Conservation (phyloP, 2,113 vertebrate species). For the Sterrhoptilus dennistouni region DNA sequence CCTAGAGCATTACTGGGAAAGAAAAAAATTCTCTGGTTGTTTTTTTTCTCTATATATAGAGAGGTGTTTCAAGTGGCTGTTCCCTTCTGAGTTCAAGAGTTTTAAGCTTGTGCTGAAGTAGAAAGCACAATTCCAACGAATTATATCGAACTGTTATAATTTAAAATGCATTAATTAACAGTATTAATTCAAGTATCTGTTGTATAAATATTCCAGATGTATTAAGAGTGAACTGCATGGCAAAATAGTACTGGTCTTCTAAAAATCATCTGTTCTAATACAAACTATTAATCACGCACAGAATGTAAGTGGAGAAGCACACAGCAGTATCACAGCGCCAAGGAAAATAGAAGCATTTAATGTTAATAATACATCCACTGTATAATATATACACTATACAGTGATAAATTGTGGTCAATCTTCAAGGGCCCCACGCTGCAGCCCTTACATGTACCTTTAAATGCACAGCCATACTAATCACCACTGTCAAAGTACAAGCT, state of each 20-base stretch:
- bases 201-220: not conserved
- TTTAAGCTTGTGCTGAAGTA: not conserved
- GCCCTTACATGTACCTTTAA: not conserved
- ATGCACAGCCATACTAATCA: not conserved
- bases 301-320: not conserved
- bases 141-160: not conserved
- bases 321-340: not conserved
- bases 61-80: not conserved
- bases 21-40: not conserved
- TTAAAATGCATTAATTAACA: not conserved
- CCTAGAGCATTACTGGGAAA: not conserved
- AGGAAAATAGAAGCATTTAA: not conserved
- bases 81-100: not conserved
- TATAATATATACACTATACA: not conserved
- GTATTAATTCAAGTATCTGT: not conserved
- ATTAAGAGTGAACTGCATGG: not conserved
- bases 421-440: not conserved
- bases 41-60: not conserved
- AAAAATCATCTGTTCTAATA: not conserved
- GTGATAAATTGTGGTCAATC: not conserved
- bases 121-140: not conserved
- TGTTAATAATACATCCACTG: not conserved
- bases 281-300: not conserved
- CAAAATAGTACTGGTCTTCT: not conserved
- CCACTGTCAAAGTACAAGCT: not conserved